phyloP scores from a whole-genome alignment of 2,888 invertebrate genomes.

The Macropis europaea region DNA sequence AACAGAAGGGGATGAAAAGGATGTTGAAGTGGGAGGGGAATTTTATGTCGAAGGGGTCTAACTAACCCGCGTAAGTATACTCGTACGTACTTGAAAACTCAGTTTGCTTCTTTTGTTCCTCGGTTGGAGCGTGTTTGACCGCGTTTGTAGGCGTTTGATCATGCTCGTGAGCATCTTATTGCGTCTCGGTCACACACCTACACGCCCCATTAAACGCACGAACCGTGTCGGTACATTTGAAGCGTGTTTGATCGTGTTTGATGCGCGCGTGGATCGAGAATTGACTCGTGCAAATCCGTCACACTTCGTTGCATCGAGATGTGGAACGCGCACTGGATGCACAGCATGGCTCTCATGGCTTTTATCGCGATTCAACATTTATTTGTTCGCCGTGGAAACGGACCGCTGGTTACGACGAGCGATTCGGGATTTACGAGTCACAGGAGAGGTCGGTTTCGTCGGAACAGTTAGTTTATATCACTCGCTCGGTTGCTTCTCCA shows the following conservation, averaged over 20 bases:
- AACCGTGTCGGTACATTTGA: neutral
- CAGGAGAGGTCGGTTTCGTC: neutral
- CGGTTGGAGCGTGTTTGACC: slow-evolving; percentile 17
- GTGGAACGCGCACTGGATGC: slow-evolving; percentile 42
- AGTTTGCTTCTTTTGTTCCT: slow-evolving; percentile 7
- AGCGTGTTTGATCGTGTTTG: slow-evolving; percentile 3
- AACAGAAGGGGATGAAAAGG: slow-evolving; percentile 42
- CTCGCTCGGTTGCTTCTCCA: slow-evolving; percentile 5
- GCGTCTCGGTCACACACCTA: neutral
- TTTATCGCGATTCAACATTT: slow-evolving; percentile 58
- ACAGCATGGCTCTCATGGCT: slow-evolving; percentile 25
- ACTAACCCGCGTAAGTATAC: slow-evolving; percentile 45
- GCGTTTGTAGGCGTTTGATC: slow-evolving; percentile 18
- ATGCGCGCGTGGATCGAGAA: slow-evolving; percentile 18
- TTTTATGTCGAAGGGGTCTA: slow-evolving; percentile 49
- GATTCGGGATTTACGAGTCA: slow-evolving; percentile 39
- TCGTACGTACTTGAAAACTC: slow-evolving; percentile 23
- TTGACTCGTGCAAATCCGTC: slow-evolving; percentile 43
- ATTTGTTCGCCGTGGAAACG: slow-evolving; percentile 39
- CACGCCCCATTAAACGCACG: too few relatives aligned
- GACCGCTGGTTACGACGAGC: slow-evolving; percentile 26
- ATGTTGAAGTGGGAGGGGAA: slow-evolving; percentile 32
- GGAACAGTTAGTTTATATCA: slow-evolving; percentile 32
- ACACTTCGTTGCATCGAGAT: slow-evolving; percentile 46
- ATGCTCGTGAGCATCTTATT: neutral